phyloP scores from a whole-genome alignment of 2,888 invertebrate genomes.

The Dasysyrphus tricinctus region DNA sequence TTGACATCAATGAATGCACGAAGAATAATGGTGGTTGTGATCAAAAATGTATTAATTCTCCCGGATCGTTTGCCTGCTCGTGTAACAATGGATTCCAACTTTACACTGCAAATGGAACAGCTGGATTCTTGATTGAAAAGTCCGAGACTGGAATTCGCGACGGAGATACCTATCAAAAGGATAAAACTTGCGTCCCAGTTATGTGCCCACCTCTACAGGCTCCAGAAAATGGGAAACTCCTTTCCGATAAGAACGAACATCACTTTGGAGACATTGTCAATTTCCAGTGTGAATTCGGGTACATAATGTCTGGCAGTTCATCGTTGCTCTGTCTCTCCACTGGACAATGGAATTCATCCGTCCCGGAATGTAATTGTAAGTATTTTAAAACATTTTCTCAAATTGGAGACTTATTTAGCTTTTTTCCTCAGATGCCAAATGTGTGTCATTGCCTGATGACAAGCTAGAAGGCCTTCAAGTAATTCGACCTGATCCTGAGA shows the following conservation, averaged over 20 bases:
- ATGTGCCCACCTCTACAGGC: slow-evolving; percentile 92
- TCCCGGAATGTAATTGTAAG: slow-evolving; percentile 97
- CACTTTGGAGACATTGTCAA: slow-evolving; percentile 95
- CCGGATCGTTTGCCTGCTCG: slow-evolving; percentile 93
- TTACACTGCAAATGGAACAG: slow-evolving; percentile 94
- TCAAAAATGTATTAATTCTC: slow-evolving; percentile 95
- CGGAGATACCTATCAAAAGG: slow-evolving; percentile 94
- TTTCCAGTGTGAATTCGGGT: slow-evolving; percentile 98
- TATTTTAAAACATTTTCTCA: slow-evolving; percentile 72
- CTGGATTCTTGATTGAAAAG: slow-evolving; percentile 91
- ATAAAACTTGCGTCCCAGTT: slow-evolving; percentile 97
- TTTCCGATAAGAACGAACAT: slow-evolving; percentile 92
- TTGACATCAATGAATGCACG: slow-evolving; percentile 94
- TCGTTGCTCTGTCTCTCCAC: slow-evolving; percentile 93
- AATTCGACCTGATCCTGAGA: slow-evolving; percentile 90
- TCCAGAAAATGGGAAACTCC: slow-evolving; percentile 93
- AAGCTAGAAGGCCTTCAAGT: slow-evolving; percentile 93
- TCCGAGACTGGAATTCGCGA: slow-evolving; percentile 94
- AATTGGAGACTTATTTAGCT: slow-evolving; percentile 73
- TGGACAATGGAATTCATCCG: slow-evolving; percentile 96
- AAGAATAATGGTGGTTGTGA: slow-evolving; percentile 95
- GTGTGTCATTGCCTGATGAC: slow-evolving; percentile 94
- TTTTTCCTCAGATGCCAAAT: slow-evolving; percentile 89
- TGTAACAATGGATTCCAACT: slow-evolving; percentile 97
- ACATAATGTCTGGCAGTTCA: slow-evolving; percentile 94